phyloP scores from a whole-genome alignment of 1,140 invertebrate genomes.

The Pomacea maculata region DNA sequence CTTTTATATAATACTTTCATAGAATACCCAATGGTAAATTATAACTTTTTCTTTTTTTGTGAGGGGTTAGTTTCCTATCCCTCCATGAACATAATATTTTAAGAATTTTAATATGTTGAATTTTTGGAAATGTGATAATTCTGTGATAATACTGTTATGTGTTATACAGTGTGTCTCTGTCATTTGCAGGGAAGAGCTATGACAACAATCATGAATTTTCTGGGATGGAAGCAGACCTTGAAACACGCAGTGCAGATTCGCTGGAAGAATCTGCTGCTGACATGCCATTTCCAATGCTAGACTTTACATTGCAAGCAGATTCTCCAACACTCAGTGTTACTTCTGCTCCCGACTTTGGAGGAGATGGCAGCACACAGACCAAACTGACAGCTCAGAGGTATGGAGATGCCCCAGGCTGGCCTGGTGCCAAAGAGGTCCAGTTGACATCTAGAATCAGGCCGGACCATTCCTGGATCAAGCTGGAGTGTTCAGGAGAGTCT shows the following conservation, averaged over 20 bases:
- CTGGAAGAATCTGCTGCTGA: conserved; percentile 53
- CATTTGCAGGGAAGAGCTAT: conserved; percentile 25
- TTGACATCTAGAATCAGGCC: conserved; percentile 1
- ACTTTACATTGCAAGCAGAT: conserved; percentile 8
- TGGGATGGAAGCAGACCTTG: conserved; percentile 43
- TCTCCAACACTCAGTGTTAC: not conserved
- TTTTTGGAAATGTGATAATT: too few relatives aligned
- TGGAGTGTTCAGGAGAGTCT: conserved; percentile 12
- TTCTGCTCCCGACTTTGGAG: not conserved
- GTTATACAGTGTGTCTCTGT: conserved; percentile 13
- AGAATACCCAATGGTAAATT: too few relatives aligned
- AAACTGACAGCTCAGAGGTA: conserved; percentile 1
- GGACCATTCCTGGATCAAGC: not conserved
- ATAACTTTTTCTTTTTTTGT: too few relatives aligned
- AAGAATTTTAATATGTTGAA: too few relatives aligned
- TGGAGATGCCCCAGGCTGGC: not conserved
- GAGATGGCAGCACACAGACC: not conserved
- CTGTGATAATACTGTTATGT: too few relatives aligned
- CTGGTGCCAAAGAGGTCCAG: conserved; percentile 11
- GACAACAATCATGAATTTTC: conserved; percentile 16
- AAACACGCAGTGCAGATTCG: conserved; percentile 57
- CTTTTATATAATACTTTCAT: too few relatives aligned
- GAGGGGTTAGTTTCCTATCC: too few relatives aligned
- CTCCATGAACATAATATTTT: too few relatives aligned
- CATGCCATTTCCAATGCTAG: conserved; percentile 36